phyloP scores from a whole-genome alignment of 2,888 invertebrate genomes.

The Yponomeuta cagnagella region DNA sequence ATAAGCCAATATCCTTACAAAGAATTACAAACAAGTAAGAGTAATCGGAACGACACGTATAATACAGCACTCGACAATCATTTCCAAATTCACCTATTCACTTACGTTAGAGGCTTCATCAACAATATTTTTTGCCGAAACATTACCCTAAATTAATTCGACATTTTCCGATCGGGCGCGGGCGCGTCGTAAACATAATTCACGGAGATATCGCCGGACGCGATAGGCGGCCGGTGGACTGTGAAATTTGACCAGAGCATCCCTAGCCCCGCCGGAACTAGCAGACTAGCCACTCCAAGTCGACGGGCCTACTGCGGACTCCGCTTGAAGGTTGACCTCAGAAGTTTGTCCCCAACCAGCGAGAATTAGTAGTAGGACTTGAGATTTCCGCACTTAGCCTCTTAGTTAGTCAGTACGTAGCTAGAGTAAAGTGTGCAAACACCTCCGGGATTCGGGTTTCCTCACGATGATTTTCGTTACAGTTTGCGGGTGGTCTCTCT shows the following conservation, averaged over 20 bases:
- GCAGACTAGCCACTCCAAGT: background rate
- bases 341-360: background rate
- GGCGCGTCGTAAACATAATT: constrained; percentile 29
- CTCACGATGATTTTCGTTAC: too few relatives aligned
- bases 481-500: too few relatives aligned
- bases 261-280: background rate
- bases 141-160: constrained; percentile 1
- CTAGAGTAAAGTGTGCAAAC: too few relatives aligned
- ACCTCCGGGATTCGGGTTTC: too few relatives aligned
- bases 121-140: background rate
- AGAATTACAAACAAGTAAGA: too few relatives aligned
- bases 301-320: background rate
- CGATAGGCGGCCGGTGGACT: constrained; percentile 32
- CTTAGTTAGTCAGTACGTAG: too few relatives aligned
- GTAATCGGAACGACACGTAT: too few relatives aligned
- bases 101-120: background rate
- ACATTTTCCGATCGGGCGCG: constrained; percentile 1
- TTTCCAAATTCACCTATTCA: background rate
- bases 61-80: background rate
- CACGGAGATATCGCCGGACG: constrained; percentile 31
- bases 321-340: background rate
- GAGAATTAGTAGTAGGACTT: background rate
- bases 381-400: background rate
- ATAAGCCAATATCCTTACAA: too few relatives aligned
- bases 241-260: constrained; percentile 63